Conservation (phyloP, 2,888 invertebrate genomes). For the Drosophila pegasa region DNA sequence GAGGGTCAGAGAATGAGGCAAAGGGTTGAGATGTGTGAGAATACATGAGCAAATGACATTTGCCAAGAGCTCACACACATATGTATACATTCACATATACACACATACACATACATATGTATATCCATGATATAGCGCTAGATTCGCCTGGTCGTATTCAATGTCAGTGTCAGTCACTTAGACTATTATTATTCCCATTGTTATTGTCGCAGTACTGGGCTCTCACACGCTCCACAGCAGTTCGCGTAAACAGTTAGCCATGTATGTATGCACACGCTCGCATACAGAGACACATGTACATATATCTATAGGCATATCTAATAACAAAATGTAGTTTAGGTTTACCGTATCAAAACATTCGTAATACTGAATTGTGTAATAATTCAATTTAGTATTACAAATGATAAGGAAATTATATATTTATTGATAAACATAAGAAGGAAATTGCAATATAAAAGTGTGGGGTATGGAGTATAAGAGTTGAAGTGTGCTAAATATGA, state of each 20-base stretch:
- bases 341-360: constrained; percentile 1
- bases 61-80: constrained; percentile 12
- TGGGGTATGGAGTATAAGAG: background rate
- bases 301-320: background rate
- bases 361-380: constrained; percentile 2
- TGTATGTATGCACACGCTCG: background rate
- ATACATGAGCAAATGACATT: constrained; percentile 41
- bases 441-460: background rate
- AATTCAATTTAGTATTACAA: constrained; percentile 8
- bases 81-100: background rate
- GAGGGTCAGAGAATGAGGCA: background rate
- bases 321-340: constrained; percentile 1
- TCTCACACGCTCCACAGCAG: constrained; percentile 7
- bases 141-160: constrained; percentile 25
- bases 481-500: too few relatives aligned
- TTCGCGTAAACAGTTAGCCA: constrained; percentile 8
- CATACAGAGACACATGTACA: too few relatives aligned
- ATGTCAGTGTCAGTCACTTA: constrained; percentile 48
- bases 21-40: constrained; percentile 32
- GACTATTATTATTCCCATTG: constrained; percentile 37
- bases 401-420: background rate
- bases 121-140: background rate
- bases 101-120: background rate
- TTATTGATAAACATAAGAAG: background rate
- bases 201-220: constrained; percentile 21